These are phyloP conservation scores for Montipora sp. DNA, from an alignment of 64 coral and sea anemone species.

Conservation along the genomic window DNA sequence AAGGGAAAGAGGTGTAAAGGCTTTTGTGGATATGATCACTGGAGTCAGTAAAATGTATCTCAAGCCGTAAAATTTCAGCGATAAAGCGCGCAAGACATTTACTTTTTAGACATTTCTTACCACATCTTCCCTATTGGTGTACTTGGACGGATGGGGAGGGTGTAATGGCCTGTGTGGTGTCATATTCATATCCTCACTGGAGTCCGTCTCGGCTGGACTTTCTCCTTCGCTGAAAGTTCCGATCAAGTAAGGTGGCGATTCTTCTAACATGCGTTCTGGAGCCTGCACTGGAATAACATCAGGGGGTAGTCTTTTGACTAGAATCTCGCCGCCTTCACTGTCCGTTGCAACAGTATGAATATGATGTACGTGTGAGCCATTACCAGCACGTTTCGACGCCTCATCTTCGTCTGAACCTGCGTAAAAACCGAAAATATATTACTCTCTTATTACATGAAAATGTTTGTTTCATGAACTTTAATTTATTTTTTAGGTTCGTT, in stretches of 20 bases:
- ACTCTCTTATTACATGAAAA: no score
- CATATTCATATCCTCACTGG: conserved; percentile 92
- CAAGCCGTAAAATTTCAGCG: background rate
- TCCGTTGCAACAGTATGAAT: background rate
- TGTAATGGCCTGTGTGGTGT: conserved; percentile 52
- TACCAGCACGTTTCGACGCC: background rate
- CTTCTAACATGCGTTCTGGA: conserved; percentile 3
- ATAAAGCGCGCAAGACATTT: no score
- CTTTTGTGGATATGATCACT: no score
- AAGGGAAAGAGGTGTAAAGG: no score
- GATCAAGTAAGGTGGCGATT: conserved; percentile 62
- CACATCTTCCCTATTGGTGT: conserved; percentile 80
- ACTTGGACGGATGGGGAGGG: conserved; percentile 70
- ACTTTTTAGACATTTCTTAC: conserved; percentile 22
- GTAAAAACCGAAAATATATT: background rate
- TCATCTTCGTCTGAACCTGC: conserved; percentile 40
- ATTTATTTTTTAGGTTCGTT: background rate
- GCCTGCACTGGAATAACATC: conserved; percentile 35
- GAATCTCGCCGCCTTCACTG: conserved; percentile 43
- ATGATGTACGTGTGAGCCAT: background rate
- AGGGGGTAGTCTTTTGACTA: conserved; percentile 20
- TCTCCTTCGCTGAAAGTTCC: conserved; percentile 49
- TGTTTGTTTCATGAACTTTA: no score
- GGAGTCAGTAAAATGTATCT: no score
- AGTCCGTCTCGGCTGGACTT: conserved; percentile 77